Base-by-base conservation (phyloP, 1,140 invertebrate genomes). In the Hylaeus volcanicus region DNA sequence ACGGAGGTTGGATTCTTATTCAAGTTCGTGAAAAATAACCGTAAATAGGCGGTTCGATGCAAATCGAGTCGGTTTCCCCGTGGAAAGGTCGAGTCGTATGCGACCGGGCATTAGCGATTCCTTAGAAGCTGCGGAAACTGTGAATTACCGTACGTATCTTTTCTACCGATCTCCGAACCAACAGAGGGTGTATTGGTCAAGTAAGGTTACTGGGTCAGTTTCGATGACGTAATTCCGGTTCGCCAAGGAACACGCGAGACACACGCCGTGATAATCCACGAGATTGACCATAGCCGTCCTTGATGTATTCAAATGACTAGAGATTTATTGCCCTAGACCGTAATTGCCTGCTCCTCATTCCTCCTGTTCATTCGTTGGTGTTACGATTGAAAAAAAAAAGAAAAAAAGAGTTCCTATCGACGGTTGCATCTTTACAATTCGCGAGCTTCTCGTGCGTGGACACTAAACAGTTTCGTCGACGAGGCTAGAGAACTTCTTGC, bases 141-240 rank as follows among this genome's bases (percentile, higher is more conserved):
- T 73, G 61, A 86, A 82, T 85, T 82, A 81, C 65, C 51, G 9
- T 5, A 12, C 2, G 5, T 82, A 88, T 88, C 87, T 48, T 80
- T 70, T 66, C 78, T 45, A 26, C 60, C 68, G 66, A 89, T 89
- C 88, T 86, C 45, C 39, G 55, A 39, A 12, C 53, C 58, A 77
- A 75, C 65, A 51, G 26, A 77, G 61, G 64, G 63, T 68, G 61
- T 82, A 86, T 56, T 89, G 89, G 88, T 91, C 90, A 90, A 85
- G 86, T 89, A 90, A 91, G 91, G 93, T 93, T 88, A 93, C 89
- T 93, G 88, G 92, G 92, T 93, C 92, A 87, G 48, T 71, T 43
- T 78, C 79, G 60, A 78, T 91, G 87, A 91, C 89, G 90, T 89
- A 74, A 88, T 86, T 91, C 86, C 86, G 89, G 88, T 78, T 70